Base-by-base conservation (phyloP, 2,888 invertebrate species). In the Ichneumon xanthorius region DNA sequence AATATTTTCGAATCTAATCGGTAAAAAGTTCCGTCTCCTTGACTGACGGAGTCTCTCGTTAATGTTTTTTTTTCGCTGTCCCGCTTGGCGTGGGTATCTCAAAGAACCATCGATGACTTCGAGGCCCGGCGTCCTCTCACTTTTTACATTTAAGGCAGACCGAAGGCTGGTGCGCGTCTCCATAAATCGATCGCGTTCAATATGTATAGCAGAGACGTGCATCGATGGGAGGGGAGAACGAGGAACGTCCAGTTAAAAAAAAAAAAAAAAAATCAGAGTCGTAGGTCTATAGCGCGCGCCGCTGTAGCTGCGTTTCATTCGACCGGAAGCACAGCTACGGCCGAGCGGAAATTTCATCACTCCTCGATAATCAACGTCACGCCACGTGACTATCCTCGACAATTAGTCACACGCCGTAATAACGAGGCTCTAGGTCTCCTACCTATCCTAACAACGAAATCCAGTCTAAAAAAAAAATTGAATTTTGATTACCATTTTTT, bases 101-200 rank as follows among this genome's bases (percentile, higher is more conserved):
- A 4, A 37, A 78, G 73, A 61, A 82, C 48, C 61, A 53, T 40
- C 70, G 63, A 65, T 75, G 80, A 77, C 50, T 76, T 48, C 67
- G 65, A 78, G 63, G 65, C 61, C 26, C 55, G 71, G 11, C 76
- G 73, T 83, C 85, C 87, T 87, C 85, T 85, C 83, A 87, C 85
- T 85, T 87, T 83, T 85, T 77, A 81, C 82, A 50, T 80, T 83
- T 79, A 87, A 82, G 85, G 87, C 72, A 50, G 30, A 68, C 37
- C 77, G 87, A 87, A 87, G 87, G 83, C 68, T 77, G 79, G 4
- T 50, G 63, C 61, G 55, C 61, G 55, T 65, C 68, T 79, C 73
- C 40, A 70, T 79, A 75, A 68, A 78, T 81, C 81, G 84, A 84
- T 86, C 78, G 80, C 70, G n/a, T 75, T 70, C 53, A 50, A 73